phyloP scores from a whole-genome alignment of 2,888 invertebrate species.

The Smittia sp. region DNA sequence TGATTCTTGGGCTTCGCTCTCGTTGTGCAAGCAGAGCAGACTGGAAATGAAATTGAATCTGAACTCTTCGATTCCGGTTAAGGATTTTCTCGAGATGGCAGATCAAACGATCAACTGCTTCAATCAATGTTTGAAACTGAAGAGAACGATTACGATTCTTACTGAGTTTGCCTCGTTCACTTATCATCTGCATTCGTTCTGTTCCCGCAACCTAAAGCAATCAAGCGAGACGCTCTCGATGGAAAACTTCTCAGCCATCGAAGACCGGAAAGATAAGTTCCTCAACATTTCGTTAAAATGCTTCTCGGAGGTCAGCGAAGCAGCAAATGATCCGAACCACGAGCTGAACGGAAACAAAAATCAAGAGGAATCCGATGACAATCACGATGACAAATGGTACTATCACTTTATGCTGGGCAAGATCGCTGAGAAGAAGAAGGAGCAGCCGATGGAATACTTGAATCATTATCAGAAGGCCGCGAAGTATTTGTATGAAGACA shows the following conservation, averaged over 20 bases:
- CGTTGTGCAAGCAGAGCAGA: constrained; percentile 72
- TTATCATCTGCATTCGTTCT: constrained; percentile 86
- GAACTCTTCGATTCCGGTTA: constrained; percentile 60
- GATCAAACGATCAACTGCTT: constrained; percentile 77
- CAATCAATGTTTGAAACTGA: constrained; percentile 71
- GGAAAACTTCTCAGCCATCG: constrained; percentile 71
- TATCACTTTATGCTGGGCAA: constrained; percentile 96
- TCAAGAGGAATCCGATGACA: constrained; percentile 48
- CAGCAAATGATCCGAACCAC: background rate
- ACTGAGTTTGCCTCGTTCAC: constrained; percentile 89
- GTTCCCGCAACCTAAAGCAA: constrained; percentile 79
- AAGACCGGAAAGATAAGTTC: constrained; percentile 75
- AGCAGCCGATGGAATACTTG: constrained; percentile 70
- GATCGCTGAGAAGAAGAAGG: constrained; percentile 81
- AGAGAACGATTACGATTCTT: constrained; percentile 58
- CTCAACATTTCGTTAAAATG: constrained; percentile 74
- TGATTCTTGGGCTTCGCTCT: constrained; percentile 92
- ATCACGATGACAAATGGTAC: constrained; percentile 85
- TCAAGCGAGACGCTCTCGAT: constrained; percentile 72
- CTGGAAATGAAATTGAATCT: constrained; percentile 79
- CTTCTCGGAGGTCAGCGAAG: constrained; percentile 62
- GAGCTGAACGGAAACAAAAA: background rate
- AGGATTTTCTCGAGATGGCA: constrained; percentile 66
- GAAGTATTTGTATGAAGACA: constrained; percentile 71
- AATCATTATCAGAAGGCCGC: constrained; percentile 79